Base-by-base conservation (phyloP, 2,888 invertebrate genomes). In the Lordiphosa andalusiaca region DNA sequence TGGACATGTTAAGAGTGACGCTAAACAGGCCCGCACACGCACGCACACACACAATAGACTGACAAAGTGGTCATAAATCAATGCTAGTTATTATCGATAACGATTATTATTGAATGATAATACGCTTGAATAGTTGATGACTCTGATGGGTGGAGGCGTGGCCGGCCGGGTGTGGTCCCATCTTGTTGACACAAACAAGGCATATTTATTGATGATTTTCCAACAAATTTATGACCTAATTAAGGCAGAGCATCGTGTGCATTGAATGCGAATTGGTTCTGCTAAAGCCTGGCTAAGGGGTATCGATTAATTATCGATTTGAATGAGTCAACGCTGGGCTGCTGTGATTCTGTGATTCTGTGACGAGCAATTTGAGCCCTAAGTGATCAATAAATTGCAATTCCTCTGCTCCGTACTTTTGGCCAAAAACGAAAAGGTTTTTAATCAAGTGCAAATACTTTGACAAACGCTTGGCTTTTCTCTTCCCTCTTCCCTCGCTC, bases 51-150 rank as follows among this genome's bases (percentile, higher is more conserved):
- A 39, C 16, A 39, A 39, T 38, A 12, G 49, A 30, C 39, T 40
- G 50, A 38, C 53, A 44, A 53, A 42, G 37, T 13, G 63, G 35
- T 46, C 67, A 76, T 76, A 76, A 84, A 76, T 84, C 76, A 77
- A 73, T 73, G 82, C 81, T 38, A 65, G 62, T 77, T 73, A 58
- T 61, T 41, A 55, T 56, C 84, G 82, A 81, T 84, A 76, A 76
- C 77, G 82, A 76, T 81, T 81, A 76, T 84, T 81, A 76, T 84
- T 81, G 67, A 63, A 58, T 44, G 67, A 49, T 66, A 67, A 57
- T 39, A 66, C 6, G 30, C 23, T 23, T 23, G 21, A 3, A 23
- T 30, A 10, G 30, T 10, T 44, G 30, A 33, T 10, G 30, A 3
- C 30, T 30, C 30, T 19, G 33, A 16, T 16, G 30, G 30, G 30